A percentile compares a stretch with the other conserved stretches of the same genome.
These are phyloP conservation scores for Leptinotarsa lineolata DNA, from an alignment of 1,140 invertebrate genomes.

Conservation along the genomic window DNA sequence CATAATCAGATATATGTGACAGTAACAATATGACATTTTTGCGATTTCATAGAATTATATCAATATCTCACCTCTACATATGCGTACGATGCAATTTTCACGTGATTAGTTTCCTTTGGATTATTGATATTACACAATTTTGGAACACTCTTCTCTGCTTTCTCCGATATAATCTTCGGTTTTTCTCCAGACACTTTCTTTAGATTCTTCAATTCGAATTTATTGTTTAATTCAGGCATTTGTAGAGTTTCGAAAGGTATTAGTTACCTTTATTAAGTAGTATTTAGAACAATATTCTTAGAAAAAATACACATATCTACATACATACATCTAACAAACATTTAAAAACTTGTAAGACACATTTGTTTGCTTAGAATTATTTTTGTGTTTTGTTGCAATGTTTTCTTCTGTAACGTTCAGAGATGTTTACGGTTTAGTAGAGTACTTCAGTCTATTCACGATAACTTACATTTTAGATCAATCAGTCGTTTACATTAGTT, in stretches of 20 bases:
- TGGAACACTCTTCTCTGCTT: conserved; percentile 6
- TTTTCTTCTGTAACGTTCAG: neutral
- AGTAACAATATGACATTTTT: too few species aligned
- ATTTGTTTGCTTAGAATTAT: conserved; percentile 5
- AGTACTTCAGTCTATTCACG: neutral
- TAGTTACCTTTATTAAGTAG: neutral
- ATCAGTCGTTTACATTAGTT: neutral
- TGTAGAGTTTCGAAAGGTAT: neutral
- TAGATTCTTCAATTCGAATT: conserved; percentile 37
- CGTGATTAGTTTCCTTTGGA: conserved; percentile 41
- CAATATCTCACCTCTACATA: conserved; percentile 50
- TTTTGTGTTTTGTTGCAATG: neutral
- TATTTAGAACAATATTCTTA: neutral
- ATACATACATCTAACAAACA: conserved; percentile 8
- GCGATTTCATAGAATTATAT: neutral
- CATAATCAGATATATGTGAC: too few species aligned
- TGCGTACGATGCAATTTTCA: conserved; percentile 49
- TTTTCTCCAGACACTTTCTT: conserved; percentile 19
- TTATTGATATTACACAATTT: conserved; percentile 19
- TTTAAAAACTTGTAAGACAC: conserved; percentile 13
- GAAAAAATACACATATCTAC: conserved; percentile 12
- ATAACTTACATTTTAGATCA: neutral
- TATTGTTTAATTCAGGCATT: conserved; percentile 40
- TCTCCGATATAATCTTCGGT: neutral
- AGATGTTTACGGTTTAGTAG: neutral